Percentiles rank a stretch among this genome's conserved stretches.
These are phyloP conservation scores for Caenorhabditis latens DNA, from an alignment of 1,140 invertebrate genomes.

Conservation along the genomic window DNA sequence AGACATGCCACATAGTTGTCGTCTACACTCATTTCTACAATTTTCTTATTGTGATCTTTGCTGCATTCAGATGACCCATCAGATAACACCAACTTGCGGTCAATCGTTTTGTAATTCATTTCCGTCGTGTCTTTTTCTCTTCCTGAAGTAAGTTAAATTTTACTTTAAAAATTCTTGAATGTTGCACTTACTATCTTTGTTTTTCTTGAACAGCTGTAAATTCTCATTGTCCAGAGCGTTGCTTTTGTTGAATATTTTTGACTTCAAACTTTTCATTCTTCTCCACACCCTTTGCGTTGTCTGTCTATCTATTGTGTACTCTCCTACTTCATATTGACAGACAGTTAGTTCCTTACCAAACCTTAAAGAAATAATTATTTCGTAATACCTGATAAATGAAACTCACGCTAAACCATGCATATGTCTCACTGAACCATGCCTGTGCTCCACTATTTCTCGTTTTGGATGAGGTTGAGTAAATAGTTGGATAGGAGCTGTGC, in stretches of 20 bases:
- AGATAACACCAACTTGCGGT: neutral
- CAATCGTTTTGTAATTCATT: neutral
- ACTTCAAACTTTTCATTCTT: conserved; percentile 41
- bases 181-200: conserved; percentile 1
- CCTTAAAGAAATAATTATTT: neutral
- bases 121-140: neutral
- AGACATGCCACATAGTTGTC: conserved; percentile 25
- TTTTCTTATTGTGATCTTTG: neutral
- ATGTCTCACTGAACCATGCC: neutral
- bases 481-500: conserved; percentile 2
- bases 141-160: neutral
- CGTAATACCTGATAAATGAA: neutral
- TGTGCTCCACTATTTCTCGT: conserved; percentile 8
- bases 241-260: conserved; percentile 9
- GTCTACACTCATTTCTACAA: neutral
- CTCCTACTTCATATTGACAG: neutral
- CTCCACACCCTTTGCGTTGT: conserved; percentile 16
- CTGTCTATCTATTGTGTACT: conserved; percentile 24
- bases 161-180: neutral
- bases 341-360: conserved; percentile 15
- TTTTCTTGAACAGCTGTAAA: neutral
- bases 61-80: neutral
- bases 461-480: conserved; percentile 38
- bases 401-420: conserved; percentile 29
- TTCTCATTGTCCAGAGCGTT: neutral